Base-by-base conservation (phyloP, 1,140 invertebrate species). In the Mamestra configurata region DNA sequence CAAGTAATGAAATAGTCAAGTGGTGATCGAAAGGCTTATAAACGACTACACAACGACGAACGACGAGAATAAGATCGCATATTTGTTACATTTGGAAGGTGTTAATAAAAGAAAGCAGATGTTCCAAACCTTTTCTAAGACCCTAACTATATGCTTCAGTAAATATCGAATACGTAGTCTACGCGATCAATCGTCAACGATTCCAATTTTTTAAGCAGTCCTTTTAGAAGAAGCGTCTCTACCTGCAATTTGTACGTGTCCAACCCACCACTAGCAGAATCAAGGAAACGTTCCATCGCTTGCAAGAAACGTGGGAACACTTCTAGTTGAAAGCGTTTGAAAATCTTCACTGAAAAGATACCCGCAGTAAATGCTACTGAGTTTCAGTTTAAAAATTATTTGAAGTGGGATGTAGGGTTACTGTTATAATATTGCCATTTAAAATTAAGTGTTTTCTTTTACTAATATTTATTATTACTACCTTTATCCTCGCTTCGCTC, bases 211-310 rank as follows among this genome's bases (percentile, higher is more conserved):
- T 61, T 76, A 49, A 49, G 40, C 24, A 76, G 73, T 76, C 57
- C 72, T 49, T 49, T 64, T 64, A 35, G 40, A 64, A 61, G 57
- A 6, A 61, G 49, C 55, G 24, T 43, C 24, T 31, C 73, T 64
- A 76, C 73, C 73, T 64, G 37, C 43, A 43, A 76, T 76, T 76
- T 76, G 73, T 76, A 64, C 73, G 57, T 59, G 55, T 76, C 73
- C 40, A 5, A 76, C n/a, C 73, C 57, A 61, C 55, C 72, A 76
- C 10, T 13, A 11, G 73, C 10, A 43, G 40, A 73, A 73, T 76
- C 55, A 76, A 76, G 53, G 57, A 76, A 76, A 61, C 55, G 43
- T 20, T 76, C 73, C 57, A 46, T 76, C 20, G n/a, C 71, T 7
- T 18, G 55, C 57, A 27, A 64, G 43, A 70, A 49, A 70, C 66